Conservation (phyloP, 2,888 invertebrate genomes). For the Carpatolechia fugitivella region DNA sequence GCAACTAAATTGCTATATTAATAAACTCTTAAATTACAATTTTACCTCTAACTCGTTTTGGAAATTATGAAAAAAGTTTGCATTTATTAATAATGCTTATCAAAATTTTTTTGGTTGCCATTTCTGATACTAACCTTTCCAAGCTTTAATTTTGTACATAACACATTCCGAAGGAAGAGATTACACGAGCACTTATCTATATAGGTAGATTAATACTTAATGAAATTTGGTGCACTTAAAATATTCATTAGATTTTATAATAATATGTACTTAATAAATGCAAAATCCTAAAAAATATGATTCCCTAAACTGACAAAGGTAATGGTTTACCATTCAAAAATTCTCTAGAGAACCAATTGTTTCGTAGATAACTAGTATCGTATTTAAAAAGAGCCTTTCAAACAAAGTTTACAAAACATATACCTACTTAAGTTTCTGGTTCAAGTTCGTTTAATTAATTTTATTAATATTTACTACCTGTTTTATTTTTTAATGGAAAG, state of each 20-base stretch:
- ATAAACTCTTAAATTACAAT: too few species aligned
- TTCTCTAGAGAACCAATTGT: too few species aligned
- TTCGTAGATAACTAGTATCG: too few species aligned
- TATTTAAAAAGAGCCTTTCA: too few species aligned
- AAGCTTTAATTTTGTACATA: constrained; percentile 51
- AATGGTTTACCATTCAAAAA: too few species aligned
- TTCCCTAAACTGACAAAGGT: too few species aligned
- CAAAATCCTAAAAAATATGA: neutral
- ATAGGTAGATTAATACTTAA: neutral
- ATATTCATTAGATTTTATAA: neutral
- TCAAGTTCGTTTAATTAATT: too few species aligned
- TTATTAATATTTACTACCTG: too few species aligned
- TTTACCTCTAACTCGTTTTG: too few species aligned
- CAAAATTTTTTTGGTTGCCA: constrained; percentile 25
- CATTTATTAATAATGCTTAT: neutral
- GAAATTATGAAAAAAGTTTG: neutral
- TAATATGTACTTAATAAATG: constrained; percentile 8
- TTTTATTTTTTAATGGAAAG: too few species aligned
- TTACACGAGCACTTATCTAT: constrained; percentile 4
- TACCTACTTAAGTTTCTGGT: too few species aligned
- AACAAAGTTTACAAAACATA: too few species aligned
- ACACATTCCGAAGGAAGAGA: constrained; percentile 35
- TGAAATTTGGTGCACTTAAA: constrained; percentile 40
- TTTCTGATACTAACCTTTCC: constrained; percentile 46
- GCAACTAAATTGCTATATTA: neutral